phyloP scores from a whole-genome alignment of 1,140 invertebrate species.

The Lepidotrigona ventralis region DNA sequence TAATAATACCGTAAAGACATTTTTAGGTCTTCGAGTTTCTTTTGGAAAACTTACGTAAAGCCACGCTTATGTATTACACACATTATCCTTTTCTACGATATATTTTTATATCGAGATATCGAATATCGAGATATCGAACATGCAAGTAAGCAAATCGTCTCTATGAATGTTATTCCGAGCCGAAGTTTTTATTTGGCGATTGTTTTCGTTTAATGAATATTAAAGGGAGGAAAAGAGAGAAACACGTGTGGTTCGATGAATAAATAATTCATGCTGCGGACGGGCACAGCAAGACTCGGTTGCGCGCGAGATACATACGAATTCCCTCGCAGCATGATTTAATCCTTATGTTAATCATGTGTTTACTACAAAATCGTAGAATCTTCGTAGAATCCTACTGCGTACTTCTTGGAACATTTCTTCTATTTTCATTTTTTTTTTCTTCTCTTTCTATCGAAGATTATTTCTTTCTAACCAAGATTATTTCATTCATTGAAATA shows the following conservation, averaged over 20 bases:
- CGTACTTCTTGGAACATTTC: no score
- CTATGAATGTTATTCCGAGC: background rate
- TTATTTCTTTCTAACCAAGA: no score
- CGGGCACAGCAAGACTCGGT: conserved; percentile 20
- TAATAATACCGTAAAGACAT: no score
- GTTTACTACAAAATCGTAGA: no score
- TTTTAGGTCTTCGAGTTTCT: no score
- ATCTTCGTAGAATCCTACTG: no score
- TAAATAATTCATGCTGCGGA: conserved; percentile 65
- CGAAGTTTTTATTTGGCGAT: background rate
- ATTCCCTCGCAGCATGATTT: background rate
- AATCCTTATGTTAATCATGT: background rate
- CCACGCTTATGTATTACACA: background rate
- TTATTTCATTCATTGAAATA: no score
- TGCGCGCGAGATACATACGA: conserved; percentile 6
- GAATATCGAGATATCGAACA: no score
- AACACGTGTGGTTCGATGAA: conserved; percentile 46
- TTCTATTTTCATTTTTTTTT: no score
- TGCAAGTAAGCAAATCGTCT: background rate
- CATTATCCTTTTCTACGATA: background rate
- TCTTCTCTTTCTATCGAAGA: no score
- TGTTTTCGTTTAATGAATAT: background rate
- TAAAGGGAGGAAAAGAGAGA: background rate
- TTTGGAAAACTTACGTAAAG: background rate
- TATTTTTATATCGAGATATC: no score